Evolutionary conservation across 2,113 vertebrate genomes (phyloP), one percentile per base, ranked within the genome.

Genomic region (Cyprinodon tularosa): DNA sequence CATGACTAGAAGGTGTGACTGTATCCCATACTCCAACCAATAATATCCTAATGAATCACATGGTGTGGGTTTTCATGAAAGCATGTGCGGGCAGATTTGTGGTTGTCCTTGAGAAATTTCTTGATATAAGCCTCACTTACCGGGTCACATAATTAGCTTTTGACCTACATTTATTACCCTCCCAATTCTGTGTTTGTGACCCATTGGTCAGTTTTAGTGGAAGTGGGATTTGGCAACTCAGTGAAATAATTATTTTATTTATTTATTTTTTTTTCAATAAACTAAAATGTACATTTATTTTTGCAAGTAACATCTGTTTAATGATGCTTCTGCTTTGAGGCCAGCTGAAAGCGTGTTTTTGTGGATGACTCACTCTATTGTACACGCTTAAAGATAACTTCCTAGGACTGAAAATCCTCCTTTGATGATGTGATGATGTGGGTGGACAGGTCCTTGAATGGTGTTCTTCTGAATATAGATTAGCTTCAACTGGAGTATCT

Each of bases 131-230:
- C 89, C 74, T 64, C 78, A 81, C 83, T 85, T 88, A 83, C 86
- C 81, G 86, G 86, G 86, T 88, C 83, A 90, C 88, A 84, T 89
- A 82, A 89, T 93, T 92, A 91, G 88, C 89, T 92, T 92, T 90
- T 90, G 88, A 93, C 91, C 91, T 88, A 91, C 88, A 91, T 93
- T 92, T 91, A 82, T 82, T 68, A 47, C 71, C 66, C 71, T 71
- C 81, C 84, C 29, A 29, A 29, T 80, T 78, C 88, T 86, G 62
- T 68, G 77, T 80, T 73, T 82, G 70, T 48, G 81, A 78, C 77
- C 84, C 71, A 75, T 72, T 77, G 83, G 86, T 93, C 89, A 93
- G 86, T 83, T 88, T 90, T 72, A 59, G 70, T 65, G 68, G 77
- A 74, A 88, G 71, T 84, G 77, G 68, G 80, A 85, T 73, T 84